Evolutionary conservation across 2,113 vertebrate species (phyloP).

Genomic region (Dicentrarchus labrax): DNA sequence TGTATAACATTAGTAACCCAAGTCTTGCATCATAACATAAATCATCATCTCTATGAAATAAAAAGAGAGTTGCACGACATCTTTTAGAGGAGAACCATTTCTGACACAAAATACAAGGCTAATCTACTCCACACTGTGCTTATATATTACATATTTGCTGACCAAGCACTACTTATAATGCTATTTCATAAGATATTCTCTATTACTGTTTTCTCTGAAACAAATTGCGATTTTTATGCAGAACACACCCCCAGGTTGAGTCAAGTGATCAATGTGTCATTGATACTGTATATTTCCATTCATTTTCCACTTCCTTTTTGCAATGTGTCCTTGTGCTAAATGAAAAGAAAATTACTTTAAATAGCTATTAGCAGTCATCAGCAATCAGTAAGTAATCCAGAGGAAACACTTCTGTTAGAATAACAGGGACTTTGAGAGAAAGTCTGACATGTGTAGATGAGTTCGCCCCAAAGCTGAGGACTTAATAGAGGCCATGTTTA

Average conservation of each 20-base stretch:
- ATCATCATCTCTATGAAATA: conserved; percentile 6
- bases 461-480: conserved; percentile 60
- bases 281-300: conserved; percentile 8
- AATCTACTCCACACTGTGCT: neutral
- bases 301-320: conserved; percentile 24
- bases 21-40: conserved; percentile 26
- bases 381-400: conserved; percentile 59
- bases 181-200: neutral
- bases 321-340: conserved; percentile 40
- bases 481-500: conserved; percentile 76
- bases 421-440: conserved; percentile 65
- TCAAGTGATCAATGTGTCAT: conserved; percentile 6
- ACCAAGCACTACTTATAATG: neutral
- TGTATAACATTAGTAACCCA: conserved; percentile 14
- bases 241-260: neutral
- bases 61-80: neutral
- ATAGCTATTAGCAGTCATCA: conserved; percentile 51
- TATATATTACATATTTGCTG: neutral
- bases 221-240: neutral
- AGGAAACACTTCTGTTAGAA: conserved; percentile 64
- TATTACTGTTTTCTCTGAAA: neutral
- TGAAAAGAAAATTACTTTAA: conserved; percentile 49
- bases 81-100: neutral
- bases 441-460: conserved; percentile 65
- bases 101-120: neutral